phyloP scores from a whole-genome alignment of 23 tunicate species.

The Oikopleura dioica region DNA sequence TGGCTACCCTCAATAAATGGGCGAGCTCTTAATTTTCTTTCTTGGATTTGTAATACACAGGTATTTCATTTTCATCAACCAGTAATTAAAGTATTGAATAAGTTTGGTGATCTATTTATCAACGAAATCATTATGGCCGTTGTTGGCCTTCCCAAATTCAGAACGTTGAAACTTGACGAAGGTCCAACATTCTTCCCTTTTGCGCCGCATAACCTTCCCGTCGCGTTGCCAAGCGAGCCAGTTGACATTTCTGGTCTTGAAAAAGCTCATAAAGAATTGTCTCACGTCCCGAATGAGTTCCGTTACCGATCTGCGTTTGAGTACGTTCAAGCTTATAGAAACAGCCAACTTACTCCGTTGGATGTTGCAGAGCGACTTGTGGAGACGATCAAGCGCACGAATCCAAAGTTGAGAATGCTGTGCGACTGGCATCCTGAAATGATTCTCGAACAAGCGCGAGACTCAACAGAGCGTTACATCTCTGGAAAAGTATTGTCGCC shows the following conservation, averaged over 20 bases:
- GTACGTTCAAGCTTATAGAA: conserved; percentile 16
- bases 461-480: conserved; percentile 29
- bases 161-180: conserved; percentile 9
- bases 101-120: conserved; percentile 17
- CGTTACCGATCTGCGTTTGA: conserved; percentile 14
- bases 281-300: too few relatives aligned
- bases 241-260: too few relatives aligned
- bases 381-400: background rate
- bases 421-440: conserved; percentile 18
- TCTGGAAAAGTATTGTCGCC: conserved; percentile 26
- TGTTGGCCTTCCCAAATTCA: conserved; percentile 15
- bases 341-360: conserved; percentile 20
- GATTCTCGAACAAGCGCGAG: conserved; percentile 27
- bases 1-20: too few relatives aligned
- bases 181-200: conserved; percentile 19
- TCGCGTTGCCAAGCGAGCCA: conserved; percentile 11
- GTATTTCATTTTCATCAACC: too few relatives aligned
- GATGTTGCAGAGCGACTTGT: conserved; percentile 21
- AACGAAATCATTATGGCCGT: background rate
- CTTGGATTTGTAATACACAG: too few relatives aligned
- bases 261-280: too few relatives aligned
- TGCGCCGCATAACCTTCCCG: background rate
- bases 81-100: too few relatives aligned
- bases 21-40: too few relatives aligned
- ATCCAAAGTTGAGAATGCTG: conserved; percentile 14